Evolutionary conservation across 2,113 vertebrate genomes (phyloP).

Genomic region (Burhinus oedicnemus): DNA sequence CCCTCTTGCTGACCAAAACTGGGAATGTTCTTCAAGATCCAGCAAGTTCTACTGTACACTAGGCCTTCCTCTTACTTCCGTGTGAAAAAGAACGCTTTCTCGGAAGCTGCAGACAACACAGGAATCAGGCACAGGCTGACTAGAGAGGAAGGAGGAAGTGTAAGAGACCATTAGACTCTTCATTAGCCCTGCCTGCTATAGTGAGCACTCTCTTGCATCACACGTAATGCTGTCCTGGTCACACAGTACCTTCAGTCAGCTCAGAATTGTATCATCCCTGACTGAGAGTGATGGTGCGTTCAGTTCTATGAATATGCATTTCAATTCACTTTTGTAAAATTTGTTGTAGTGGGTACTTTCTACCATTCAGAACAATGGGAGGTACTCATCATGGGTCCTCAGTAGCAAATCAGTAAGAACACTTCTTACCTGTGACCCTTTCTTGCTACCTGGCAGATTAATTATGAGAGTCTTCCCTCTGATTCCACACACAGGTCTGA

Average conservation of each 20-base stretch:
- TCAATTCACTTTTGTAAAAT: background rate
- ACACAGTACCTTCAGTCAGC: background rate
- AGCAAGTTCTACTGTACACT: background rate
- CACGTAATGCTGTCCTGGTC: background rate
- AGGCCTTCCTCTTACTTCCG: background rate
- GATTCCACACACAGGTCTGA: constrained; percentile 97
- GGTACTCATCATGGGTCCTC: background rate
- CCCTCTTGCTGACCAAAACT: background rate
- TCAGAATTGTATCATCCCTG: fast-evolving
- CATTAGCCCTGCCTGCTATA: background rate
- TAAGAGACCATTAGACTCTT: background rate
- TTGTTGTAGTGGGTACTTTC: background rate
- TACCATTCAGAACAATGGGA: background rate
- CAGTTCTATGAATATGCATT: background rate
- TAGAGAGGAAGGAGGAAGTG: background rate
- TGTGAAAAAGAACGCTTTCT: background rate
- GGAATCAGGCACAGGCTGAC: background rate
- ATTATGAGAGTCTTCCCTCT: constrained; percentile 99
- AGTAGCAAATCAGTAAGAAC: background rate
- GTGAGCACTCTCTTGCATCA: background rate
- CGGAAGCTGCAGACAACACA: background rate
- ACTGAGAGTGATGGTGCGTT: background rate
- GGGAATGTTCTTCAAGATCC: background rate
- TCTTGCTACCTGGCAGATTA: constrained; percentile 99
- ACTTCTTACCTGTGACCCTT: constrained; percentile 94